These are phyloP conservation scores for Callyntrura sp. DNA, from an alignment of 2,888 invertebrate genomes.

Conservation along the genomic window DNA sequence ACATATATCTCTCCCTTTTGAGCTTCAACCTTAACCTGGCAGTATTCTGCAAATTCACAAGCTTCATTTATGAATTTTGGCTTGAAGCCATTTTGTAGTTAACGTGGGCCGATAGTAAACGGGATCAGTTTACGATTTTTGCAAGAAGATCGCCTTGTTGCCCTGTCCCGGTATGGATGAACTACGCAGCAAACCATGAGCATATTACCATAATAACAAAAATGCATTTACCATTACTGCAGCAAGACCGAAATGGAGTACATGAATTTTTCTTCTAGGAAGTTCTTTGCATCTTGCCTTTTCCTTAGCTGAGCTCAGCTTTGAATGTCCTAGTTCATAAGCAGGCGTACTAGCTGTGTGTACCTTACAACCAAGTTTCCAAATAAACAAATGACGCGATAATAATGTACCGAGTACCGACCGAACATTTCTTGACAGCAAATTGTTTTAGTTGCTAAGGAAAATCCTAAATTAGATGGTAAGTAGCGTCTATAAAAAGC, in stretches of 20 bases:
- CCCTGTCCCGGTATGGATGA: slow-evolving; percentile 39
- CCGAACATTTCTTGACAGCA: background rate
- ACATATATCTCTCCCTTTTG: background rate
- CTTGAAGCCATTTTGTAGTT: slow-evolving; percentile 36
- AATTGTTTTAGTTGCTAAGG: too few species aligned
- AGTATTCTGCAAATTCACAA: slow-evolving; percentile 11
- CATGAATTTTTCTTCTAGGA: slow-evolving; percentile 25
- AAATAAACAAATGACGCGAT: too few species aligned
- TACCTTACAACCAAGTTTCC: too few species aligned
- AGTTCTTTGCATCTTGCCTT: background rate
- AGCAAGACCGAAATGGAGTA: background rate
- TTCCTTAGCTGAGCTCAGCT: background rate
- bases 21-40: slow-evolving; percentile 10
- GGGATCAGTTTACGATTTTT: slow-evolving; percentile 50
- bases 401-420: too few species aligned
- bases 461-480: too few species aligned
- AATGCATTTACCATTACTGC: background rate
- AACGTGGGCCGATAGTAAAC: slow-evolving; percentile 64
- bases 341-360: background rate
- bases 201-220: background rate
- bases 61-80: slow-evolving; percentile 49
- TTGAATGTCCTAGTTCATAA: too few species aligned
- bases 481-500: too few species aligned
- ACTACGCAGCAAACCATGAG: slow-evolving; percentile 29
- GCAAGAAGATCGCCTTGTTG: slow-evolving; percentile 46